Percentiles rank a stretch among this genome's conserved stretches.
phyloP scores from a whole-genome alignment of 2,113 vertebrate species.

The Mesoclemmys tuberculata region DNA sequence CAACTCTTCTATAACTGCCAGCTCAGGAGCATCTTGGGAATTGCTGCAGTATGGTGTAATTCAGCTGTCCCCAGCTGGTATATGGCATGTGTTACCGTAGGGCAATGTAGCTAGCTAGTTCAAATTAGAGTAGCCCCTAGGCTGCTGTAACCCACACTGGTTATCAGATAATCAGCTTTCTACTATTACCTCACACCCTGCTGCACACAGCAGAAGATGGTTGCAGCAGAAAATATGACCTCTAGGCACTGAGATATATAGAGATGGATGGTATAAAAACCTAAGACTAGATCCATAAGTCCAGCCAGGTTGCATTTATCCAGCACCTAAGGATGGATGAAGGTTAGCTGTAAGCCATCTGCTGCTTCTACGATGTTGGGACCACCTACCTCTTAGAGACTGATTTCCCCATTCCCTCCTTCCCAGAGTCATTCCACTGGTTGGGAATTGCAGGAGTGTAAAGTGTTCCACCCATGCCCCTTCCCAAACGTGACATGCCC shows the following conservation, averaged over 20 bases:
- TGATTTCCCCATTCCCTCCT: neutral
- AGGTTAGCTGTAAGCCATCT: neutral
- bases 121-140: neutral
- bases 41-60: neutral
- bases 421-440: neutral
- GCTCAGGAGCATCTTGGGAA: neutral
- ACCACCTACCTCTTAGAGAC: neutral
- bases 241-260: neutral
- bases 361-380: neutral
- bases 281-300: neutral
- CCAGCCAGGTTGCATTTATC: neutral
- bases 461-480: neutral
- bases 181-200: neutral
- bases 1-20: neutral
- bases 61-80: neutral
- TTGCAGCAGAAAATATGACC: fast-evolving
- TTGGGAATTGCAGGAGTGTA: neutral
- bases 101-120: neutral
- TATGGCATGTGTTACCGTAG: neutral
- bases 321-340: fast-evolving
- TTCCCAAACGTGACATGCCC: neutral
- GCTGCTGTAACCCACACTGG: neutral
- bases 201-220: neutral
- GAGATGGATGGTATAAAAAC: neutral
- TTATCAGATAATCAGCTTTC: neutral